Base-by-base conservation (phyloP, 2,888 invertebrate genomes). In the Orchesellides sinensis region DNA sequence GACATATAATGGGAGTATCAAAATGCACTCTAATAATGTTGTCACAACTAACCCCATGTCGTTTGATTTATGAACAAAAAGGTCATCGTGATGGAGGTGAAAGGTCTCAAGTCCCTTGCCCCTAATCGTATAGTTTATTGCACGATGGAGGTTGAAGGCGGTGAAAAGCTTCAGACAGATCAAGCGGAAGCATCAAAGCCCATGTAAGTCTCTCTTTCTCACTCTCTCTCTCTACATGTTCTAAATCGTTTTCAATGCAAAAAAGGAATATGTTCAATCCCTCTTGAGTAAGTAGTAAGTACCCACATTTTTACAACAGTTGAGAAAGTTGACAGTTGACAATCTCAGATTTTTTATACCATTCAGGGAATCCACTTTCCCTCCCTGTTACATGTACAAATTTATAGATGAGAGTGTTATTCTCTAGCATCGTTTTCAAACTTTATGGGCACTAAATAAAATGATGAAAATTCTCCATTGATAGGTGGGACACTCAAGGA, bases 121-220 rank as follows among this genome's bases (percentile, higher is more conserved):
- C 96, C 97, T 40, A 99, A 98, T 92, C 94, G 98, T 89, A 98
- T 99, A 90, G 98, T 99, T 68, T 99, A 99, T 92, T 99, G 99
- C 91, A 99, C 99, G 23, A 99, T 99, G 99, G 99, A 99, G 91
- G 98, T 99, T 45, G 99, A 99, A 91, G 98, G 98, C 84, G 98
- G 98, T 56, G 98, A 98, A 90, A 99, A 99, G 90, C 92, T 99
- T 83, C 99, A 99, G 92, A 99, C 99, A 1, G 99, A 99, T 91
- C 99, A 99, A 91, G 99, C 99, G 0, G 99, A 99, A 91, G 99
- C 99, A 25, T 98, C 98, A 1, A 99, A 98, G 91, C 99, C 99
- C 69, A 96, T 97, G 97, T 95, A 90, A 93, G 93, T 91, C 66
- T 66, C 52, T 52, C 52, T 17, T 21, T 52, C 35, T 52, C 6